Base-by-base conservation (phyloP, 2,797 vertebrate species). In the Myotis vivesi region DNA sequence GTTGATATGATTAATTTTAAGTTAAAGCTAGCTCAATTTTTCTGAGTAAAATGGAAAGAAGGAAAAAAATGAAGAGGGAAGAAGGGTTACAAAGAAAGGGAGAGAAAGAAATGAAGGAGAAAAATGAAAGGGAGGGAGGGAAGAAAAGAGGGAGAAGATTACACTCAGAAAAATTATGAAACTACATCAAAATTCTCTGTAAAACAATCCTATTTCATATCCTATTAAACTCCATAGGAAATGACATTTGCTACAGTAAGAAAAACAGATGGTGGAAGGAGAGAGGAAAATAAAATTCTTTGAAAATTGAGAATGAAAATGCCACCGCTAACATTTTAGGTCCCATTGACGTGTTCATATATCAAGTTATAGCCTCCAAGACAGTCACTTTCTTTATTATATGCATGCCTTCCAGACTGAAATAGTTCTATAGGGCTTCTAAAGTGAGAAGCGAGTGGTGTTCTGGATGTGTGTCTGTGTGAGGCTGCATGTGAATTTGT, bases 281-380 rank as follows among this genome's bases (percentile, higher is more conserved):
- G 49, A 87, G 55, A 92, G 93, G 80, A 96, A 97, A 97, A 97
- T 96, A 15, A 96, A 94, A 83, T 80, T 94, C 95, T 89, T 87
- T 96, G 85, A 98, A 97, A 96, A 97, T 96, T n/a, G 53, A 96
- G 94, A 96, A 96, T 93, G 73, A 97, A 97, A 97, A 97, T 94
- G 64, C 53, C 92, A 93, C 95, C 95, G 89, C 95, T 97, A 96
- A 91, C 82, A 95, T 97, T 98, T 94, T 93, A 62, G 25, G 90
- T 92, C 57, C 95, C 92, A 97, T 10, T 98, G 97, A 97, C 84
- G 90, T 68, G 76, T 91, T 92, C 96, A 95, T 97, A 79, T 94
- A 97, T 95, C 97, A 91, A 59, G 68, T 92, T 97, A 92, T 93
- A 97, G 96, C 95, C 81, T 97, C 82, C 33, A 91, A 93, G 89